Evolutionary conservation across 2,888 invertebrate species (phyloP), one percentile per base, ranked within the genome.

Genomic region (Meiosimyza platycephala): DNA sequence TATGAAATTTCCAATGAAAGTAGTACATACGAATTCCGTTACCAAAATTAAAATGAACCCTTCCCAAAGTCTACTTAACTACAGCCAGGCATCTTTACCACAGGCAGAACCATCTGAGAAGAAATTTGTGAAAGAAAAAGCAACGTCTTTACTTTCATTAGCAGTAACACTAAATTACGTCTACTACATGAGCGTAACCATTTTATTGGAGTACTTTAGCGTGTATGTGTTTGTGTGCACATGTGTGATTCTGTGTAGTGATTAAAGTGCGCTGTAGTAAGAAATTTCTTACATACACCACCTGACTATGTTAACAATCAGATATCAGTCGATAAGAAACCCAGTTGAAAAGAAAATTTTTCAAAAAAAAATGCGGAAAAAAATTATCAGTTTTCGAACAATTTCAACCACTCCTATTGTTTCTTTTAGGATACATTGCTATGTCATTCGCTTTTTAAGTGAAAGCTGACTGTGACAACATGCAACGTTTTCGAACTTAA

Each of bases 141-240:
- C 59, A 28, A 12, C 28, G 40, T 40, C 40, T 40, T 40, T 40
- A 28, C 59, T 22, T 60, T 60, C 59, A 60, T 60, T 60, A 60
- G 59, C 59, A 22, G 40, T 40, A 40, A 13, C 59, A 22, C 22
- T 28, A 60, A 60, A 60, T 60, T 60, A 28, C 33, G 59, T 40
- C 9, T 40, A 22, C 59, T 60, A 33, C 59, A 28, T 18, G 28
- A 60, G 15, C 59, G 59, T 28, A 28, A 60, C 28, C 22, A 15
- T 60, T 60, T 60, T 60, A 60, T 60, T 60, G 33, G 28, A 60
- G 59, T 15, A 15, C 59, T 60, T 22, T 22, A 5, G 59, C 33
- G 22, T 28, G 11, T 2, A 15, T 28, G 59, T 28, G 28, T 60
- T 22, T 22, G 59, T 60, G 59, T 12, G 59, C 33, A 33, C 22